Base-by-base conservation (phyloP, 1,140 invertebrate genomes). In the Ridgeia piscesae region DNA sequence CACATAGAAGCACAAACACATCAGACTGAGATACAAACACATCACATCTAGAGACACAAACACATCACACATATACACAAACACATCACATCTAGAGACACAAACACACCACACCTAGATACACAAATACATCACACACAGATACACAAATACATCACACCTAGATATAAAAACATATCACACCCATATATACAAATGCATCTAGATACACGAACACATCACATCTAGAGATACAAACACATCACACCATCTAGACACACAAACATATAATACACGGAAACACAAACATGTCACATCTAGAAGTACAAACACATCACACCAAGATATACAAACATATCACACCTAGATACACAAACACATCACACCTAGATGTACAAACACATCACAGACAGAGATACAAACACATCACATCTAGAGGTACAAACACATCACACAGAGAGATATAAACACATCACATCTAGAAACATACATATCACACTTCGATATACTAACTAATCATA, bases 241-340 rank as follows among this genome's bases (percentile, higher is more conserved):
- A 94, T 90, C 99, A 97, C 1, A 98, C 98, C 1, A 97, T 31
- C 2, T 97, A 91, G 98, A 96, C 96, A 99, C 99, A 93, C 98
- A 97, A 88, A 97, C 96, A 94, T 98, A 97, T 9, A 98, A 96
- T 34, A 97, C 95, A 94, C 96, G 94, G 89, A 95, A 95, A 92
- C 88, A 91, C 88, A 90, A 34, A 17, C 14, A 77, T 21, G 27
- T 6, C 58, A 77, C 58, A 77, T 21, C 11, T 14, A 14, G 58
- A 77, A 14, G 8, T 17, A 91, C 88, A 90, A 77, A 77, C 6
- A 77, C 17, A 17, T 31, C 58, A 77, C 58, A 77, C 58, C 58
- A 14, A 77, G 1, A 21, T 6, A 77, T 21, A 21, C 58, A 77
- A 77, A 2, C 14, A 77, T 21, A 21, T 6, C 58, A 77, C 6